Evolutionary conservation across 1,140 invertebrate species (phyloP), one percentile per base, ranked within the genome.

Genomic region (Apocrypta bakeri): DNA sequence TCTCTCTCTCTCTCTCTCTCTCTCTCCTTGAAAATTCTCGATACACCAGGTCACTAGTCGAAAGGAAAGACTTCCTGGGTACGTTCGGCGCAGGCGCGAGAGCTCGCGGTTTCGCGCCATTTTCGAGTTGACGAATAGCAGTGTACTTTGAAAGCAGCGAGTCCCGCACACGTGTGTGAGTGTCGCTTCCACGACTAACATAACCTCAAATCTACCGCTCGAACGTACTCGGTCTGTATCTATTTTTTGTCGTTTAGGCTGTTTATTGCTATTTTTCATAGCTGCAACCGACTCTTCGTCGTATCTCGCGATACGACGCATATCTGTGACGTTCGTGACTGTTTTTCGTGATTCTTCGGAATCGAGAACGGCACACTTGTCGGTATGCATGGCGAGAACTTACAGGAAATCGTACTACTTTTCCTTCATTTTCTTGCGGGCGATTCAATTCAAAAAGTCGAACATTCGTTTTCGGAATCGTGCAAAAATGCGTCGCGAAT

Each of bases 391-490:
- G 63, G 0, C n/a, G n/a, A 64, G 63, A 2, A n/a, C 21, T 27
- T 11, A 37, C 72, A 74, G 42, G 72, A 74, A 74, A 33, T 56
- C 6, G 25, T 2, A 74, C 42, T 61, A 74, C 11, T 61, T 74
- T 42, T 61, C 42, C 25, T 56, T 11, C 25, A 29, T 27, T 27
- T 74, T 24, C 24, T 74, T 17, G 72, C 72, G 72, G 72, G 40
- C 1, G 31, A 56, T 74, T 74, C 14, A 6, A 74, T 74, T 74
- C 24, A 29, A 66, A 66, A 11, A 56, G 3, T 0, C 48, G 2
- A n/a, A 21, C 17, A 17, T 56, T 56, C 33, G 3, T 56, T 14
- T 0, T 56, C 0, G 6, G n/a, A 56, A 21, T 56, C 21, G 0
- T 17, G 42, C 4, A 4, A 48, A 48, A 48, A n/a, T n/a, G n/a